These are phyloP conservation scores for Bungarus multicinctus DNA, from an alignment of 2,113 vertebrate genomes.

Conservation along the genomic window DNA sequence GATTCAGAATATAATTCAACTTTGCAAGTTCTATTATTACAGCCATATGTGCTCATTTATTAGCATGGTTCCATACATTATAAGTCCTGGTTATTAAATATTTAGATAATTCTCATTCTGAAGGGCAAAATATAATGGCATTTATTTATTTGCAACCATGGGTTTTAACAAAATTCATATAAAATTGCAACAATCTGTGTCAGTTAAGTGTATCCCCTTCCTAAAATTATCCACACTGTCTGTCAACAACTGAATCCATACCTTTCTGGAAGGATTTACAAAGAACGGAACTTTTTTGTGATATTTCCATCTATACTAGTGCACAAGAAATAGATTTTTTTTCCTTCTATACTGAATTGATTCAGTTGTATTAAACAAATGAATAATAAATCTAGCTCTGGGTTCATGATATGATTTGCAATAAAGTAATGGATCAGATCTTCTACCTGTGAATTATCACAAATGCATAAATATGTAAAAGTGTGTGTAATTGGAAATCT, in stretches of 20 bases:
- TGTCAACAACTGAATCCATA: neutral
- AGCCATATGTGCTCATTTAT: neutral
- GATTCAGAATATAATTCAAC: neutral
- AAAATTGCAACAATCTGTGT: neutral
- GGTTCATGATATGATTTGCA: neutral
- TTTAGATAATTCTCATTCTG: neutral
- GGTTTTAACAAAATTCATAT: neutral
- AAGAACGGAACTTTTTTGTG: neutral
- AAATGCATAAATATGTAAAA: neutral
- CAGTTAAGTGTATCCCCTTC: neutral
- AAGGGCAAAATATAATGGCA: neutral
- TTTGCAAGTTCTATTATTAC: neutral
- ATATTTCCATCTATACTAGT: neutral
- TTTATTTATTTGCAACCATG: neutral
- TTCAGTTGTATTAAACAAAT: neutral
- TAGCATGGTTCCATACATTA: neutral
- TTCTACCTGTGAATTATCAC: neutral
- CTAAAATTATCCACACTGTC: neutral
- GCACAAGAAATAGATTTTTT: neutral
- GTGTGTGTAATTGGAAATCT: neutral
- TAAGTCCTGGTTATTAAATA: neutral
- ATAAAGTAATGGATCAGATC: neutral
- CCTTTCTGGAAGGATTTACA: neutral
- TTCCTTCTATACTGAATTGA: neutral
- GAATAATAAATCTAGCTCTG: neutral